These are phyloP conservation scores for Tapirus terrestris DNA, from an alignment of 2,113 vertebrate species.

Conservation along the genomic window DNA sequence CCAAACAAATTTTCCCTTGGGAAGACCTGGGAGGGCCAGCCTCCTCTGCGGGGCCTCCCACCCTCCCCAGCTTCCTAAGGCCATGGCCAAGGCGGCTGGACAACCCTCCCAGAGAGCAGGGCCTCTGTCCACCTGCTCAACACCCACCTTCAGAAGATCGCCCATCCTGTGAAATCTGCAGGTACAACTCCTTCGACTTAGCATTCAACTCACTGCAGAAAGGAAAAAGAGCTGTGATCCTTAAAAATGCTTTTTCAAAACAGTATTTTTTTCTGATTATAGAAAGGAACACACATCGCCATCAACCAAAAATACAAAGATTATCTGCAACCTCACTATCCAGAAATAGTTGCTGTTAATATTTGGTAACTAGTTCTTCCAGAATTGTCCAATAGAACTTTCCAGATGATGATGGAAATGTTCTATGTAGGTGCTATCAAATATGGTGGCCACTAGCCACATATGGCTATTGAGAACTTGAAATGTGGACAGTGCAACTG, in stretches of 20 bases:
- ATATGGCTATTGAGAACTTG: accelerated
- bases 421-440: accelerated
- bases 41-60: accelerated
- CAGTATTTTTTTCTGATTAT: not conserved
- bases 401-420: accelerated
- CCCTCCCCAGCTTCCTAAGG: too few species aligned
- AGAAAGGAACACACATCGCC: not conserved
- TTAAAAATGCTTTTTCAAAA: not conserved
- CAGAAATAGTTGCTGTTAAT: not conserved
- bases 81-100: accelerated
- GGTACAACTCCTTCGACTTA: constrained; percentile 93
- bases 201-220: constrained; percentile 94
- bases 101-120: accelerated
- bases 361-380: not conserved
- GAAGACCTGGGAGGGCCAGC: not conserved
- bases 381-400: accelerated
- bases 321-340: not conserved
- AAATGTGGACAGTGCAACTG: not conserved
- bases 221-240: constrained; percentile 44
- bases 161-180: constrained; percentile 90
- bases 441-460: not conserved
- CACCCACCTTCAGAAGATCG: constrained; percentile 90
- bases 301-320: not conserved
- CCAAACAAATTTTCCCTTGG: not conserved
- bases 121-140: not conserved